Percentiles rank a stretch among this genome's conserved stretches.
Evolutionary conservation across 2,113 vertebrate species (phyloP).

Genomic region (Cololabis saira): DNA sequence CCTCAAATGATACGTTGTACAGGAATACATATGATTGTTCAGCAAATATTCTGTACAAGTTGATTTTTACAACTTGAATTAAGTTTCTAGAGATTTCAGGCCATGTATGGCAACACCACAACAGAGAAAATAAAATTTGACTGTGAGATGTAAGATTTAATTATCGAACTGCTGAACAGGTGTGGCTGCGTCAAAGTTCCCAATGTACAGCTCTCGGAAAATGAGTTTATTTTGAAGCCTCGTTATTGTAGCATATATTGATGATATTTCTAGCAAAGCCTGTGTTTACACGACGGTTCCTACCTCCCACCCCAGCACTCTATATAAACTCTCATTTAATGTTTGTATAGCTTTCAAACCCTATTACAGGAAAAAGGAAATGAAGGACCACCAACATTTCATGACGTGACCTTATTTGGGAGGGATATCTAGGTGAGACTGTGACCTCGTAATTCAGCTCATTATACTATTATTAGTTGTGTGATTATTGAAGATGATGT

Average conservation of each 20-base stretch:
- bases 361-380: constrained; percentile 68
- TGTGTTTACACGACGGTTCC: constrained; percentile 76
- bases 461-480: constrained; percentile 11
- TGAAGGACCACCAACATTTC: constrained; percentile 71
- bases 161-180: not conserved
- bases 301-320: constrained; percentile 18
- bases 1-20: not conserved
- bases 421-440: constrained; percentile 41
- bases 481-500: not conserved
- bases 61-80: not conserved
- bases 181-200: constrained; percentile 2
- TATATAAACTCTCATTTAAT: constrained; percentile 34
- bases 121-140: not conserved
- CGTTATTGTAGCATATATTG: constrained; percentile 53
- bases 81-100: not conserved
- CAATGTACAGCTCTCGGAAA: constrained; percentile 9
- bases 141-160: not conserved
- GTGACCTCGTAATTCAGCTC: constrained; percentile 15
- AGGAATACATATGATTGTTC: not conserved
- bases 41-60: not conserved
- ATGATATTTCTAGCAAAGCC: constrained; percentile 45
- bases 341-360: constrained; percentile 70
- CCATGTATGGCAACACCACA: not conserved
- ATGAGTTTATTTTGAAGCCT: constrained; percentile 29
- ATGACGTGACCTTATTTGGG: constrained; percentile 19